These are phyloP conservation scores for Neostethus bicornis DNA, from an alignment of 2,797 vertebrate genomes.

Conservation along the genomic window DNA sequence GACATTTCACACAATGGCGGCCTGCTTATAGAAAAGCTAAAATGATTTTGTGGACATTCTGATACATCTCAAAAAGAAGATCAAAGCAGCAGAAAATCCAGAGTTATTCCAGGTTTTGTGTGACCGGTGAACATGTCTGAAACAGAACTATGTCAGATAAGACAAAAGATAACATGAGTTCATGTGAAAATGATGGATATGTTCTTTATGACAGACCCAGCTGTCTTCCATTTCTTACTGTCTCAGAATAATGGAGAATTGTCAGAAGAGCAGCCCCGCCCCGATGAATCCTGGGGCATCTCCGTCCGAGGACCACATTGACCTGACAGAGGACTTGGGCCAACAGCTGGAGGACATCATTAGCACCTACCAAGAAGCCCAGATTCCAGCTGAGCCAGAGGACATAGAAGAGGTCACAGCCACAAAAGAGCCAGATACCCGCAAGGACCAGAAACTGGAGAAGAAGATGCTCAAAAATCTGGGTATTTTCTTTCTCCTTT, in stretches of 20 bases:
- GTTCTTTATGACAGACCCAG: constrained; percentile 4
- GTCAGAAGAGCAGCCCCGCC: constrained; percentile 56
- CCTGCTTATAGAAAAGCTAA: neutral
- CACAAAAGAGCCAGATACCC: constrained; percentile 63
- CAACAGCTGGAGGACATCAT: constrained; percentile 96
- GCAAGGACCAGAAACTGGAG: constrained; percentile 91
- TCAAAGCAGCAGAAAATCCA: neutral
- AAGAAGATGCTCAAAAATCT: constrained; percentile 96
- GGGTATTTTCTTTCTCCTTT: constrained; percentile 70
- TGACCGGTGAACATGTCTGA: neutral
- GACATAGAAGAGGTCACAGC: constrained; percentile 75
- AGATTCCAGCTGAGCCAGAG: constrained; percentile 68
- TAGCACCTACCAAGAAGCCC: constrained; percentile 85
- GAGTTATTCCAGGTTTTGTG: neutral
- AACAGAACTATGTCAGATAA: neutral
- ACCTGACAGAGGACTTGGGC: constrained; percentile 87
- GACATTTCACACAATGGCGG: neutral
- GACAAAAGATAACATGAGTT: neutral
- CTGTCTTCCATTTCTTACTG: constrained; percentile 5
- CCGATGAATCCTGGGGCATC: constrained; percentile 36
- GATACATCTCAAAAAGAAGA: neutral
- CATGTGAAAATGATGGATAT: neutral
- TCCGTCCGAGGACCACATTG: constrained; percentile 53
- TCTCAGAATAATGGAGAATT: constrained; percentile 83
- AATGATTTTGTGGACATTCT: neutral